Percentiles rank a stretch among this genome's conserved stretches.
phyloP scores from a whole-genome alignment of 2,797 vertebrate genomes.

The Scolopax bukidnonensis region DNA sequence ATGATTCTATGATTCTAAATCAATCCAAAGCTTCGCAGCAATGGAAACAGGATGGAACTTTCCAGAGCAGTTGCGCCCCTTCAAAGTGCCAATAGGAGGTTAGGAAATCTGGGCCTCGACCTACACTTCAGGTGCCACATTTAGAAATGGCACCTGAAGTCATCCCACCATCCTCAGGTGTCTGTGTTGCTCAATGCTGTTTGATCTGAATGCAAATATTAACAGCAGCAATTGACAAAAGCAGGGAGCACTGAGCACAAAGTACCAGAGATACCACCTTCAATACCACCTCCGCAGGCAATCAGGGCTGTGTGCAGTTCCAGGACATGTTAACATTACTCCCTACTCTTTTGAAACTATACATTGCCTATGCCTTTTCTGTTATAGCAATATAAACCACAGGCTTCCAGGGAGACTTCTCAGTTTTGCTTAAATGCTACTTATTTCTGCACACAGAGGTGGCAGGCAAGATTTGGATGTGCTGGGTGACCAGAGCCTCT shows the following conservation, averaged over 20 bases:
- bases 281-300: not conserved
- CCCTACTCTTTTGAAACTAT: rapidly evolving
- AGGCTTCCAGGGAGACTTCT: not conserved
- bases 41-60: not conserved
- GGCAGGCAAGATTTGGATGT: not conserved
- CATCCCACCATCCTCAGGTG: not conserved
- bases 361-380: not conserved
- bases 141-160: not conserved
- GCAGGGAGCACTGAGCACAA: rapidly evolving
- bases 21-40: not conserved
- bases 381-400: rapidly evolving
- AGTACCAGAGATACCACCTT: not conserved
- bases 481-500: not conserved
- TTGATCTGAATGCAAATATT: not conserved
- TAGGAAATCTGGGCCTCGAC: not conserved
- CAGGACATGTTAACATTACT: rapidly evolving
- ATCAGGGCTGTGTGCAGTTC: rapidly evolving
- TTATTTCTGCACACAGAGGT: not conserved
- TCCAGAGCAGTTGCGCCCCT: not conserved
- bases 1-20: not conserved
- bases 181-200: not conserved
- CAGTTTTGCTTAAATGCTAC: not conserved
- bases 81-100: not conserved
- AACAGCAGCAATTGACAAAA: not conserved
- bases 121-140: not conserved